phyloP scores from a whole-genome alignment of 1,140 invertebrate species.

The Drosophila malerkotliana region DNA sequence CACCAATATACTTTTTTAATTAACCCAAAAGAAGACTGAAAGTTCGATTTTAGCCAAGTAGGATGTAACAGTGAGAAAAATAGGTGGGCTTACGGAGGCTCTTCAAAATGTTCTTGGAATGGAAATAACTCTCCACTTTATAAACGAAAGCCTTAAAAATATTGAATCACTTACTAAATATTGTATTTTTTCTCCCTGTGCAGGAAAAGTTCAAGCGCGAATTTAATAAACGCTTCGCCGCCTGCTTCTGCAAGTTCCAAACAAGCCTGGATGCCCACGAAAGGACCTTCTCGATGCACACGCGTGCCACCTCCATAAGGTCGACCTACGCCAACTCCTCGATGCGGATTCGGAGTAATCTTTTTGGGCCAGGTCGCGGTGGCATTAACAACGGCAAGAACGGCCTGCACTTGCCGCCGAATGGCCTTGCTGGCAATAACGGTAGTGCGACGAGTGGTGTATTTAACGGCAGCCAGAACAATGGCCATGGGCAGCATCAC shows the following conservation, averaged over 20 bases:
- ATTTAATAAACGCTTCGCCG: constrained; percentile 87
- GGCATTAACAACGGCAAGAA: constrained; percentile 20
- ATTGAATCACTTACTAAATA: not conserved
- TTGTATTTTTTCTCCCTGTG: constrained; percentile 6
- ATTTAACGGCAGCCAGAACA: constrained; percentile 36
- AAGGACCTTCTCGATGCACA: constrained; percentile 80
- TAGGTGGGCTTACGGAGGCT: no score
- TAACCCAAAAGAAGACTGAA: constrained; percentile 8
- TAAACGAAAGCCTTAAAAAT: not conserved
- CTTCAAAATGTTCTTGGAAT: no score
- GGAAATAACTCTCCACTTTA: no score
- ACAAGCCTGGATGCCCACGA: constrained; percentile 70
- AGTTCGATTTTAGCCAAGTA: constrained; percentile 2
- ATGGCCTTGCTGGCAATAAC: not conserved
- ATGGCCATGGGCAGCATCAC: constrained; percentile 32
- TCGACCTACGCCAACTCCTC: constrained; percentile 78
- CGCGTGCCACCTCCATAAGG: constrained; percentile 75
- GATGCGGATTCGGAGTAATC: constrained; percentile 77
- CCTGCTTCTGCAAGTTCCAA: constrained; percentile 76
- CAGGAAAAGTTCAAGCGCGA: constrained; percentile 90
- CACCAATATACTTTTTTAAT: constrained; percentile 15
- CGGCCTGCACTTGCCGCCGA: constrained; percentile 32
- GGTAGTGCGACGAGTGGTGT: constrained; percentile 28
- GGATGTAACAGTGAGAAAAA: not conserved
- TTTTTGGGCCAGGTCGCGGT: constrained; percentile 39